Evolutionary conservation across 2,888 invertebrate genomes (phyloP).

Genomic region (Cactoblastis cactorum): DNA sequence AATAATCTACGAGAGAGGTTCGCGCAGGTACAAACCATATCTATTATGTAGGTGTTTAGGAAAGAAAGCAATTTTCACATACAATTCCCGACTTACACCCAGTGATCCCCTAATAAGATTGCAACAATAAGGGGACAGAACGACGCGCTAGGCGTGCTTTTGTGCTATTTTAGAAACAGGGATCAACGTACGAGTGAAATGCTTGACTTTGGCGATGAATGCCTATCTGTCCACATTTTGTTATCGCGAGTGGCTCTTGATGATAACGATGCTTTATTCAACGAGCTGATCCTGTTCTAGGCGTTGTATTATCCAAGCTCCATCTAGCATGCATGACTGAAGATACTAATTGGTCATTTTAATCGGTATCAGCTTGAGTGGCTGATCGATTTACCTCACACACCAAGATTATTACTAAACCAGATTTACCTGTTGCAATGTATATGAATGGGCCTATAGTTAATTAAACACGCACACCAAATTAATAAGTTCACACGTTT

Average conservation of each 20-base stretch:
- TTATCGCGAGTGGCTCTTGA: constrained; percentile 5
- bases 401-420: neutral
- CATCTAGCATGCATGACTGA: neutral
- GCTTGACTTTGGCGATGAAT: neutral
- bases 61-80: constrained; percentile 1
- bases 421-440: constrained; percentile 2
- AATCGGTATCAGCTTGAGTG: neutral
- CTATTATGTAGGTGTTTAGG: constrained; percentile 1
- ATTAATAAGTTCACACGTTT: neutral
- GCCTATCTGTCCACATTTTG: neutral
- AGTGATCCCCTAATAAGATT: constrained; percentile 10
- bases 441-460: neutral
- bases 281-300: constrained; percentile 3
- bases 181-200: constrained; percentile 10
- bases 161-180: constrained; percentile 11
- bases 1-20: neutral
- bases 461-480: neutral
- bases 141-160: constrained; percentile 4
- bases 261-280: constrained; percentile 4
- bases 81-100: neutral
- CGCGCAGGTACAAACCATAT: neutral
- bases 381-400: neutral
- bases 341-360: neutral
- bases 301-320: neutral
- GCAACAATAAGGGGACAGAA: constrained; percentile 7